Conservation (phyloP, 2,888 invertebrate genomes). For the Scotopteryx bipunctaria region DNA sequence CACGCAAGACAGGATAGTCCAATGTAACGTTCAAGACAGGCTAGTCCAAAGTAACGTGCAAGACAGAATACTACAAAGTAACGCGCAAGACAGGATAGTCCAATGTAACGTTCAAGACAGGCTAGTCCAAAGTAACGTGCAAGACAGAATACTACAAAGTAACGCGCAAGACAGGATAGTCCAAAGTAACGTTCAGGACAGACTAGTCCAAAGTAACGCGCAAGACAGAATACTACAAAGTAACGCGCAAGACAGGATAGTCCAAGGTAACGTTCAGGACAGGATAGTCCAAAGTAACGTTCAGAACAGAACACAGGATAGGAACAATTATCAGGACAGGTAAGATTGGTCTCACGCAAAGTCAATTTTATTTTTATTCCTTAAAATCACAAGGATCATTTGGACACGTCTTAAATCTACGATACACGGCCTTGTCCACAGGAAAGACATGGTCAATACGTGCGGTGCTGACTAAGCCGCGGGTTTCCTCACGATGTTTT, state of each 20-base stretch:
- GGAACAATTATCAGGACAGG: constrained; percentile 9
- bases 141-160: neutral
- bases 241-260: neutral
- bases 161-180: neutral
- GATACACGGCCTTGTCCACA: no score
- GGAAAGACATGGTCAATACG: no score
- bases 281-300: neutral
- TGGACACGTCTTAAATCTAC: no score
- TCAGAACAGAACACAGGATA: neutral
- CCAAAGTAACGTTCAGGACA: neutral
- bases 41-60: neutral
- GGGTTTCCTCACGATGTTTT: no score
- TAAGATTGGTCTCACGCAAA: no score
- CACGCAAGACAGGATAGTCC: neutral
- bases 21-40: neutral
- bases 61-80: neutral
- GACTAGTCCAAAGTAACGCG: neutral
- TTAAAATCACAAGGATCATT: no score
- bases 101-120: neutral
- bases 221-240: neutral
- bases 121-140: neutral
- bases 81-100: neutral
- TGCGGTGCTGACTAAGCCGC: no score
- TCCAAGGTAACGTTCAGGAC: neutral
- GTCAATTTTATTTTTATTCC: no score